A percentile compares a stretch with the other conserved stretches of the same genome.
Conservation (phyloP, 2,888 invertebrate species). For the Sylvicola fuscatus region DNA sequence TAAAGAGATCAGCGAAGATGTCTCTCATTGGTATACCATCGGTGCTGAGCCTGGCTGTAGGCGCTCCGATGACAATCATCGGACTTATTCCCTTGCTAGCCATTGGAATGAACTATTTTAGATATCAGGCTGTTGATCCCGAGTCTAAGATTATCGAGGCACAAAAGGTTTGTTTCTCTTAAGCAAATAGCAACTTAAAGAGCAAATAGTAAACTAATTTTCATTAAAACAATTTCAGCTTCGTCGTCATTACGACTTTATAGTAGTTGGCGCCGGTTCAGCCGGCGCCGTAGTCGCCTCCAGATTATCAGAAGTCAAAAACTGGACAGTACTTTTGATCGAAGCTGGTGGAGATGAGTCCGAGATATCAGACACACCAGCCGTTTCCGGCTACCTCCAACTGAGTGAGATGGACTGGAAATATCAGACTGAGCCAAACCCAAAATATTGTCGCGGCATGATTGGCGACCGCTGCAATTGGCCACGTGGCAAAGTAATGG, state of each 20-base stretch:
- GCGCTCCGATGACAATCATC: conserved; percentile 41
- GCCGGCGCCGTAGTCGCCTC: conserved; percentile 79
- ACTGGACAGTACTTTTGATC: conserved; percentile 64
- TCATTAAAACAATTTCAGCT: conserved; percentile 37
- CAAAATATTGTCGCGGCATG: conserved; percentile 75
- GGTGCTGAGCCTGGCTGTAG: conserved; percentile 17
- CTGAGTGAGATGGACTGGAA: conserved; percentile 81
- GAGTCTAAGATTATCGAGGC: conserved; percentile 56
- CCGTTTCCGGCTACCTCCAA: conserved; percentile 65
- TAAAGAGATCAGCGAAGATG: conserved; percentile 19
- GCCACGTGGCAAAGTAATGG: conserved; percentile 81
- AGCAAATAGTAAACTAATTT: no score
- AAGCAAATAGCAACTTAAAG: no score
- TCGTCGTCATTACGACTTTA: conserved; percentile 62
- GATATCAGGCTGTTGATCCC: conserved; percentile 63
- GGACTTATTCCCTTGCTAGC: conserved; percentile 64
- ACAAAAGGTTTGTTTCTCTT: conserved; percentile 40
- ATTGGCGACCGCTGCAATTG: conserved; percentile 72
- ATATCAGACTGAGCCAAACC: conserved; percentile 67
- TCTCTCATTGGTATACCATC: conserved; percentile 26
- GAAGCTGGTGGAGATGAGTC: conserved; percentile 81
- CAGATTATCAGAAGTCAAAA: conserved; percentile 55
- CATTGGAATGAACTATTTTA: conserved; percentile 58
- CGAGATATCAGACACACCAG: conserved; percentile 73
- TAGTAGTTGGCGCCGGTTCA: conserved; percentile 72